Evolutionary conservation across 2,888 invertebrate species (phyloP).

Genomic region (Pterostichus madidus): DNA sequence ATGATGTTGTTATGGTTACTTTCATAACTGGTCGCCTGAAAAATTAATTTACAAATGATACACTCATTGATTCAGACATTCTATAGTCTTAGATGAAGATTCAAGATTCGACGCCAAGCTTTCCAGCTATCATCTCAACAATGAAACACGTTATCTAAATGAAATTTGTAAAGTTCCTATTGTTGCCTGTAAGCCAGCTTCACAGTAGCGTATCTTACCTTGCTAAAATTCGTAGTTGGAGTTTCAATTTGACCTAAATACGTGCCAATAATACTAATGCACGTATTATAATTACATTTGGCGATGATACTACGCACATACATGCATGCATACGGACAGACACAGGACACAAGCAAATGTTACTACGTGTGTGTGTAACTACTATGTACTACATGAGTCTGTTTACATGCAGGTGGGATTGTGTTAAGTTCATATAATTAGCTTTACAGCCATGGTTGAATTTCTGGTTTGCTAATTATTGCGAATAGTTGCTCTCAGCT

Average conservation of each 20-base stretch:
- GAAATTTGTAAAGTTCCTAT: neutral
- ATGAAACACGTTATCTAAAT: no score
- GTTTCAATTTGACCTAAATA: slow-evolving; percentile 46
- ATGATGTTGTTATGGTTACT: no score
- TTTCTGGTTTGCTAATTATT: slow-evolving; percentile 6
- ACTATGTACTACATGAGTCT: slow-evolving; percentile 2
- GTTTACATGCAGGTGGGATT: neutral
- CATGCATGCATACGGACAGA: slow-evolving; percentile 10
- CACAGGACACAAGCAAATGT: neutral
- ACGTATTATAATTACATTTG: slow-evolving; percentile 45
- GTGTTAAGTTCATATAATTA: slow-evolving; percentile 12
- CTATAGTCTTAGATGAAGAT: no score
- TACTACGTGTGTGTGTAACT: neutral
- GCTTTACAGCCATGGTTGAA: slow-evolving; percentile 11
- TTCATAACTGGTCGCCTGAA: no score
- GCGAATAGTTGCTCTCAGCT: neutral
- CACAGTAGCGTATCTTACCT: slow-evolving; percentile 32
- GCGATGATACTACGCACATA: slow-evolving; percentile 15
- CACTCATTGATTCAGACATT: no score
- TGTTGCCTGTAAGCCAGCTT: neutral
- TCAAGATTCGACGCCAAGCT: no score
- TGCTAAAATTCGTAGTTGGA: slow-evolving; percentile 6
- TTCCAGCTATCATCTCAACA: no score
- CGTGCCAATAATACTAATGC: slow-evolving; percentile 53
- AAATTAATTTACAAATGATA: no score